These are phyloP conservation scores for Rhaphigaster nebulosa DNA, from an alignment of 2,888 invertebrate species.

Conservation along the genomic window DNA sequence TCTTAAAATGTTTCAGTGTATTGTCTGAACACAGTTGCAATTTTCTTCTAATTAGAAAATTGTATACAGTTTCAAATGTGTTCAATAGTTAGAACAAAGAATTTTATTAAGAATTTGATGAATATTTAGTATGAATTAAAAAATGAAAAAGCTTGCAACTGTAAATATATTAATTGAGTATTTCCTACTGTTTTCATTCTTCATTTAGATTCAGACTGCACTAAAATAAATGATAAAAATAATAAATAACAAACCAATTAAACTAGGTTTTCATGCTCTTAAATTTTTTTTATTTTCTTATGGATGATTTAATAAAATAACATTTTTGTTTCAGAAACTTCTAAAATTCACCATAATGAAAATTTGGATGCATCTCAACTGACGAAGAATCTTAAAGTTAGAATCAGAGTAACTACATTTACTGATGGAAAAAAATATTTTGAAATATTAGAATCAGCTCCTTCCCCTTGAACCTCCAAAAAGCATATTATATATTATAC, in stretches of 20 bases:
- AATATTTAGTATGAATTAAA: too few species aligned
- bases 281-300: not conserved
- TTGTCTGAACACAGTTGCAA: too few species aligned
- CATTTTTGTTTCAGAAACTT: slow-evolving; percentile 18
- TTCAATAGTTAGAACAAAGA: too few species aligned
- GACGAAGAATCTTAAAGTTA: slow-evolving; percentile 1
- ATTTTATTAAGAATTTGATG: too few species aligned
- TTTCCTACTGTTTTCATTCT: too few species aligned
- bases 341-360: not conserved
- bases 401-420: slow-evolving; percentile 58
- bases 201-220: too few species aligned
- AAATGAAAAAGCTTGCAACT: too few species aligned
- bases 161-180: too few species aligned
- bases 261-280: not conserved
- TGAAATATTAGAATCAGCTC: slow-evolving; percentile 67
- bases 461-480: not conserved
- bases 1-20: too few species aligned
- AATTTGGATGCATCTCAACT: not conserved
- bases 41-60: too few species aligned
- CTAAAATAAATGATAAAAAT: not conserved
- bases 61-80: too few species aligned
- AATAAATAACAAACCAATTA: not conserved
- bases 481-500: not conserved
- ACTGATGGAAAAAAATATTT: slow-evolving; percentile 44
- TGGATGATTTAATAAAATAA: not conserved